Base-by-base conservation (phyloP, 2,888 invertebrate genomes). In the Taenaris catops region DNA sequence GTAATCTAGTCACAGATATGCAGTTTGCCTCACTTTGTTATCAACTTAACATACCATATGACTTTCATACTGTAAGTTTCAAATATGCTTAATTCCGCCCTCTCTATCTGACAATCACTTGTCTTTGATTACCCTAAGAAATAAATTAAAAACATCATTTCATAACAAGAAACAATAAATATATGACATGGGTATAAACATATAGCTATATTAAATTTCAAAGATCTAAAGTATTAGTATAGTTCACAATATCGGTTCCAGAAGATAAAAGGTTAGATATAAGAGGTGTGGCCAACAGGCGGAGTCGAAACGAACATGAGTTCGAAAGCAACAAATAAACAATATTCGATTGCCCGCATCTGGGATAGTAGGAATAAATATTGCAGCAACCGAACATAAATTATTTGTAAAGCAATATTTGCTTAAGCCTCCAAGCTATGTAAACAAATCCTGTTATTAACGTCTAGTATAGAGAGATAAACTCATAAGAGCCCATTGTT, bases 201-300 rank as follows among this genome's bases (percentile, higher is more conserved):
- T n/a, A n/a, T n/a, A n/a, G n/a, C n/a, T n/a, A n/a, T n/a, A n/a
- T n/a, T n/a, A n/a, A n/a, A n/a, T n/a, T n/a, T n/a, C n/a, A n/a
- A n/a, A n/a, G n/a, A n/a, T n/a, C n/a, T n/a, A n/a, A n/a, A n/a
- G n/a, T n/a, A 14, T 14, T 14, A 4, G 14, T 34, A 40, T 33
- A 27, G 37, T 41, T 25, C 34, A 21, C 38, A 37, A 41, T 32
- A 37, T 37, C 43, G 26, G 12, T 23, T 17, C 26, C 23, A 32
- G 10, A 19, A 39, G 36, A 46, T 39, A 45, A 37, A 39, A 42
- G 31, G 36, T 36, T 38, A 40, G 44, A 42, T 44, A 41, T 25
- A 38, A 18, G 37, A 41, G 83, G 84, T 62, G 84, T 78, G 78
- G 58, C 70, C 41, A 33, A 27, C 56, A 55, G 81, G 84, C 79